Evolutionary conservation across 1,140 invertebrate species (phyloP).

Genomic region (Dendroctonus ponderosae): DNA sequence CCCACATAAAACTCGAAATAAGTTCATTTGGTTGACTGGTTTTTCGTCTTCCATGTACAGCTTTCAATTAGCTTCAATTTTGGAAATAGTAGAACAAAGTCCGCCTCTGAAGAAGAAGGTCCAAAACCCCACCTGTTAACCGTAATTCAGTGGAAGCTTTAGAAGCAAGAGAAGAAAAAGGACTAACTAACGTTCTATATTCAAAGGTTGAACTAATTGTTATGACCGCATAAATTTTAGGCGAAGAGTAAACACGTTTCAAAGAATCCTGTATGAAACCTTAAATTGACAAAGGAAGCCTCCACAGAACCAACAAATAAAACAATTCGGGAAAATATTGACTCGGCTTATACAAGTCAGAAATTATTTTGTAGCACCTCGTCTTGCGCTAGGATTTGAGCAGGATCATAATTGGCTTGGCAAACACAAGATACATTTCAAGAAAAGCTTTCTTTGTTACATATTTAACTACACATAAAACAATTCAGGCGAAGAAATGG

Average conservation of each 20-base stretch:
- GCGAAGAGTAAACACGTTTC: conserved; percentile 20
- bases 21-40: neutral
- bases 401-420: conserved; percentile 8
- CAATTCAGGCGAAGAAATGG: conserved; percentile 24
- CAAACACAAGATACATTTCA: conserved; percentile 25
- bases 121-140: conserved; percentile 12
- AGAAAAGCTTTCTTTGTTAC: conserved; percentile 37
- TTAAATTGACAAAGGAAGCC: conserved; percentile 25
- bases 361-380: conserved; percentile 32
- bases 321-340: conserved; percentile 30
- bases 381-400: conserved; percentile 15
- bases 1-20: neutral
- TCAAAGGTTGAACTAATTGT: conserved; percentile 30
- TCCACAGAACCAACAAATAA: conserved; percentile 25
- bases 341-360: conserved; percentile 11
- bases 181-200: conserved; percentile 22
- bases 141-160: conserved; percentile 12
- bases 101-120: neutral
- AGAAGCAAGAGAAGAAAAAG: conserved; percentile 1
- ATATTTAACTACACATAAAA: conserved; percentile 34
- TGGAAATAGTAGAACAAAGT: neutral
- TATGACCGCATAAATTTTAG: conserved; percentile 29
- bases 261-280: conserved; percentile 22
- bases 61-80: neutral
- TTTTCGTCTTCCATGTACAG: neutral